Conservation (phyloP, 2,888 invertebrate species). For the Apotomis turbidana region DNA sequence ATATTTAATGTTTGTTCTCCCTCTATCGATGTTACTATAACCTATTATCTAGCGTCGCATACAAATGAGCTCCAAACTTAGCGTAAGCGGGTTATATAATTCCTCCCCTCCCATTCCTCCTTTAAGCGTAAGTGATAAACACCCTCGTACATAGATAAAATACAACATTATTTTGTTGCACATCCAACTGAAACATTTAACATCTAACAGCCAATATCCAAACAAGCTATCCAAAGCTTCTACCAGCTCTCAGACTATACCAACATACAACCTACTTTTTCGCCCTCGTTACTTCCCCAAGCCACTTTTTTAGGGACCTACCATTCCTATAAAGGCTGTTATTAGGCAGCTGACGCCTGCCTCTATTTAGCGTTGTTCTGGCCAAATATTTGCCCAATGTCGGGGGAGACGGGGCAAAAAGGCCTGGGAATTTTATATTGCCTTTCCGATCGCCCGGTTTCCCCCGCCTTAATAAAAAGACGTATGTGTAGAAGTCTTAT, state of each 20-base stretch:
- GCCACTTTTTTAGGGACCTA: conserved; percentile 28
- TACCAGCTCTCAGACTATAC: conserved; percentile 5
- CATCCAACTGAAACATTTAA: no score
- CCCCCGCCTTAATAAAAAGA: not conserved
- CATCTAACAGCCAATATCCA: no score
- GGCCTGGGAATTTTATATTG: conserved; percentile 33
- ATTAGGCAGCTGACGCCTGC: conserved; percentile 36
- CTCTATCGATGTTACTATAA: no score
- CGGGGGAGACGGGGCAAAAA: conserved; percentile 18
- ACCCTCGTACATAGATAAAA: no score
- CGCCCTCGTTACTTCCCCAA: conserved; percentile 13
- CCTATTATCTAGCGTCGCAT: no score
- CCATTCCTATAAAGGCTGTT: conserved; percentile 30
- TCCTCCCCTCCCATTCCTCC: no score
- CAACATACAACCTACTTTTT: not conserved
- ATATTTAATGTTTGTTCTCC: no score
- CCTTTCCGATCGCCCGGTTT: conserved; percentile 4
- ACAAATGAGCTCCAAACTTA: no score
- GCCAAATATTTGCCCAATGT: conserved; percentile 34
- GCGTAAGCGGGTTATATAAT: no score
- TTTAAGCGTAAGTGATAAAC: no score
- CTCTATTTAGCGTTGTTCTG: conserved; percentile 25
- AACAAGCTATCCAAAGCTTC: not conserved
- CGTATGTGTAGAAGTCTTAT: not conserved
- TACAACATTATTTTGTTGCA: no score